Percentiles rank a stretch among this genome's conserved stretches.
Evolutionary conservation across 2,888 invertebrate genomes (phyloP).

Genomic region (Amphipoea lucens): DNA sequence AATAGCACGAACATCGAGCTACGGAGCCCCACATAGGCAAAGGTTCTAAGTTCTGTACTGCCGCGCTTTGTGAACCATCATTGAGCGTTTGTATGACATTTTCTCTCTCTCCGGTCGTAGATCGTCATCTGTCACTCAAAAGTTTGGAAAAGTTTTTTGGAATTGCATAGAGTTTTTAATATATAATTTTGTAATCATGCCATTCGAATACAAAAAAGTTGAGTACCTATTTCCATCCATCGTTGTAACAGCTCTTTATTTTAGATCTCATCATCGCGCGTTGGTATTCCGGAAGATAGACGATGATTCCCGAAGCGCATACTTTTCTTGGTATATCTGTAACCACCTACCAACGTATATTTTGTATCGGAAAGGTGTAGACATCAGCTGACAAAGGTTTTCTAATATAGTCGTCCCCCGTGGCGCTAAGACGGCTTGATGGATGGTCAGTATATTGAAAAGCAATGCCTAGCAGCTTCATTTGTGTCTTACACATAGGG

Average conservation of each 20-base stretch:
- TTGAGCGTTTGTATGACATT: not conserved
- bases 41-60: not conserved
- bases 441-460: constrained; percentile 89
- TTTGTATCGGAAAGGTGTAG: constrained; percentile 66
- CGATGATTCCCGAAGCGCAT: constrained; percentile 1
- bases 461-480: constrained; percentile 83
- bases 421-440: constrained; percentile 86
- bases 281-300: not conserved
- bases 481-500: constrained; percentile 74
- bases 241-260: not conserved
- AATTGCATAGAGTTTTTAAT: not conserved
- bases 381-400: constrained; percentile 83
- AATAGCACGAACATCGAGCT: not conserved
- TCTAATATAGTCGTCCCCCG: constrained; percentile 89
- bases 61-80: not conserved
- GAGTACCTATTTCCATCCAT: not conserved
- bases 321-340: not conserved
- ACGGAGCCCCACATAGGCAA: not conserved
- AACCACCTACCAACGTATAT: constrained; percentile 28
- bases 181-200: not conserved
- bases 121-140: not conserved
- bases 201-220: not conserved
- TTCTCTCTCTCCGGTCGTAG: not conserved
- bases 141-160: not conserved
- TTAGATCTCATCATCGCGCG: not conserved